These are phyloP conservation scores for Huso huso DNA, from an alignment of 2,797 vertebrate genomes.

Conservation along the genomic window DNA sequence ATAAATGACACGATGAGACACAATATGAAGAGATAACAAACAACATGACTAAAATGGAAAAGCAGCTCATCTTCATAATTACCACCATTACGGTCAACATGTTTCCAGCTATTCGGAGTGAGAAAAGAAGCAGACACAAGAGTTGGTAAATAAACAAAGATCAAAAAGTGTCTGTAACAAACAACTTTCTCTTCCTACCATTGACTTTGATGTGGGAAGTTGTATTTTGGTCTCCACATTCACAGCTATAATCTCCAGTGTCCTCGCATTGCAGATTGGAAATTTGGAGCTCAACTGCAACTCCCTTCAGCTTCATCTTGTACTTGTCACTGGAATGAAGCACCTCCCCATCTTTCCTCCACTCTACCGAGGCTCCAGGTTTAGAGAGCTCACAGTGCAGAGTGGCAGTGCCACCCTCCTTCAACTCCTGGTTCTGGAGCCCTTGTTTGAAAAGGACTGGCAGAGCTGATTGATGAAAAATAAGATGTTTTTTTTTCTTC, in stretches of 20 bases:
- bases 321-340: conserved; percentile 57
- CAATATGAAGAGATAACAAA: too few species aligned
- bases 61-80: too few species aligned
- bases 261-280: conserved; percentile 54
- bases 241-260: conserved; percentile 65
- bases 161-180: too few species aligned
- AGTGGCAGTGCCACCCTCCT: conserved; percentile 54
- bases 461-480: conserved; percentile 40
- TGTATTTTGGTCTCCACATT: conserved; percentile 40
- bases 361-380: conserved; percentile 35
- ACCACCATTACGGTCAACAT: too few species aligned
- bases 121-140: too few species aligned
- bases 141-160: too few species aligned
- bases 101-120: too few species aligned
- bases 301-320: conserved; percentile 48
- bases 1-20: too few species aligned
- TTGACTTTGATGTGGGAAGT: conserved; percentile 38
- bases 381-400: conserved; percentile 62
- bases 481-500: too few species aligned
- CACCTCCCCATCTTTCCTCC: conserved; percentile 49
- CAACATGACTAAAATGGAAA: too few species aligned
- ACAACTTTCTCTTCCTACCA: conserved; percentile 33
- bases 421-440: conserved; percentile 56
- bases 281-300: conserved; percentile 18
- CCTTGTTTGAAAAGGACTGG: conserved; percentile 58